Conservation (phyloP, 2,113 vertebrate species). For the Ibidorhyncha struthersii region DNA sequence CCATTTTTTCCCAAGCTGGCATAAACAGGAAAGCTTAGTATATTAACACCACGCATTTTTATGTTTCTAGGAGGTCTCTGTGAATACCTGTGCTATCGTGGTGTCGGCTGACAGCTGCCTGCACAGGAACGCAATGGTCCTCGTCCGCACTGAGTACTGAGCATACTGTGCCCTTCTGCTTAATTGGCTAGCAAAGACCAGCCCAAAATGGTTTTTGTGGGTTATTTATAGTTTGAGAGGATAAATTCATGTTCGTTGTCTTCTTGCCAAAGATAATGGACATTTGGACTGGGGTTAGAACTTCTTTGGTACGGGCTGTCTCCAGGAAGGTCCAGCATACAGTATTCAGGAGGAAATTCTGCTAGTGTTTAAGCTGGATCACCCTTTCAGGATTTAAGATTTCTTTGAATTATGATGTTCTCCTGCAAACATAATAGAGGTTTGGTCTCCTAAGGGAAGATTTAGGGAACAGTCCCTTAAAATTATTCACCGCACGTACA, state of each 20-base stretch:
- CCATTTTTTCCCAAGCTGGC: not conserved
- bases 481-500: not conserved
- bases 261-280: not conserved
- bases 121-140: not conserved
- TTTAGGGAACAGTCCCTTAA: not conserved
- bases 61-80: not conserved
- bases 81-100: not conserved
- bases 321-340: not conserved
- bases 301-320: not conserved
- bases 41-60: not conserved
- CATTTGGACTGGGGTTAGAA: not conserved
- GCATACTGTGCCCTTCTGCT: not conserved
- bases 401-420: not conserved
- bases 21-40: not conserved
- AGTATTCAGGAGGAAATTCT: not conserved
- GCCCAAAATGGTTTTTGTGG: not conserved
- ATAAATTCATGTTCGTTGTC: not conserved
- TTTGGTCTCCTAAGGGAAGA: not conserved
- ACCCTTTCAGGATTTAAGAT: not conserved
- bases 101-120: not conserved
- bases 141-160: fast-evolving
- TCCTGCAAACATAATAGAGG: not conserved
- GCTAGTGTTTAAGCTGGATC: not conserved
- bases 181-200: not conserved
- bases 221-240: not conserved